Conservation (phyloP, 1,140 invertebrate species). For the Antheraea pernyi region DNA sequence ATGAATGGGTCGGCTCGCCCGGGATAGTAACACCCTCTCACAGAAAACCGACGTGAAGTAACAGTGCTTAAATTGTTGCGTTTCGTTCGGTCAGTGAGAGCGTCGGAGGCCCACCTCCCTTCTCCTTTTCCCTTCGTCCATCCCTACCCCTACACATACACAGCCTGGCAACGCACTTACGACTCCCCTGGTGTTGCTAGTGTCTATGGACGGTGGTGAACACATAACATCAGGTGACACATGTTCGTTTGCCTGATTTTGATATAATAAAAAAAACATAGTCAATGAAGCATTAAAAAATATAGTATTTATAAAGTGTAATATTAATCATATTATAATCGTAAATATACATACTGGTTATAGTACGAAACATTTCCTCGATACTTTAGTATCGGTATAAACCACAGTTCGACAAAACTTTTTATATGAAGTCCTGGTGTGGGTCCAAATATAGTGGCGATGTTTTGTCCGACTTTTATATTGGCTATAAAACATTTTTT, state of each 20-base stretch:
- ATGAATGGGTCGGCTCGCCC: too few relatives aligned
- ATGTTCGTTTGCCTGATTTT: too few relatives aligned
- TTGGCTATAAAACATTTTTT: constrained; percentile 33
- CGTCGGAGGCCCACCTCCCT: too few relatives aligned
- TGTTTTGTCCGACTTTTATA: constrained; percentile 51
- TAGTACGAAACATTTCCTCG: constrained; percentile 56
- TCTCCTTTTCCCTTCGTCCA: too few relatives aligned
- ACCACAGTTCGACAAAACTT: constrained; percentile 66
- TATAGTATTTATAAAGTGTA: background rate
- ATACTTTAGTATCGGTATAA: constrained; percentile 48
- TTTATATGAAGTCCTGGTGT: constrained; percentile 46
- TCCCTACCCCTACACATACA: too few relatives aligned
- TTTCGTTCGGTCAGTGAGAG: too few relatives aligned
- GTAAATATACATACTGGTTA: constrained; percentile 50
- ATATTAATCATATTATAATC: background rate
- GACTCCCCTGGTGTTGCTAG: too few relatives aligned
- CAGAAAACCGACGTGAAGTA: too few relatives aligned
- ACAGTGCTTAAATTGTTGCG: too few relatives aligned
- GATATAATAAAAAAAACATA: background rate
- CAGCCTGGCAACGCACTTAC: too few relatives aligned
- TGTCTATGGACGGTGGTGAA: too few relatives aligned
- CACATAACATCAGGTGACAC: background rate
- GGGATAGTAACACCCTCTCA: too few relatives aligned
- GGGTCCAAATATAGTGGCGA: constrained; percentile 48
- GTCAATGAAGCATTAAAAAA: background rate